Base-by-base conservation (phyloP, 2,113 vertebrate genomes). In the Cacatua alba region DNA sequence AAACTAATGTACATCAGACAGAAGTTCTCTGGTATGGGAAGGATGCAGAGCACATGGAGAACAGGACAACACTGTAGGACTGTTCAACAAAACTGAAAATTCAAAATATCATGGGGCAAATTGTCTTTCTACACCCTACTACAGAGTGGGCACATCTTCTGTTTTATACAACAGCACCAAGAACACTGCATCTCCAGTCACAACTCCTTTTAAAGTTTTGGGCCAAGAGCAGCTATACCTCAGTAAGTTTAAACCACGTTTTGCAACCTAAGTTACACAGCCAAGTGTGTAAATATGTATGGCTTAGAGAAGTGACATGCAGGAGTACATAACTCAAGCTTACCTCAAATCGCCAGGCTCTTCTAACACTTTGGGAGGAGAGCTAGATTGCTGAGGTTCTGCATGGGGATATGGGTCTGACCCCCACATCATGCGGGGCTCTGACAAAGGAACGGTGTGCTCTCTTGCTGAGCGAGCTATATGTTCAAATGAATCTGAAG, bases 401-500 rank as follows among this genome's bases (percentile, higher is more conserved):
- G 98, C 31, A 6, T 98, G 99, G 20, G 99, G 96, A 85, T 99
- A 99, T 0, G 99, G 98, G 8, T 99, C 99, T 21, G 99, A 98
- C 8, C 99, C 99, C 99, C 99, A 99, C 90, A 99, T 98, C 97
- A 99, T 95, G 51, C 99, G 98, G 12, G 99, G 98, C 84, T 99
- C 99, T 55, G 98, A 97, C 52, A 98, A 92, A 3, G 99, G 98
- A 69, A 99, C 90, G 5, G 98, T 72, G 39, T 99, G 99, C 74
- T 99, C 99, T 96, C 99, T 98, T 17, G 98, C 96, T 11, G 99
- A 98, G 79, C 99, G 97, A 71, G 98, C 98, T 62, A 99, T 97
- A 84, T 99, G 99, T 80, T 99, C 99, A 92, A 99, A 99, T 4
- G 99, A 98, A 88, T 99, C 99, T 1, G 99, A 98, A 82, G 97